Conservation (phyloP, 2,113 vertebrate species). For the Anoplopoma fimbria region DNA sequence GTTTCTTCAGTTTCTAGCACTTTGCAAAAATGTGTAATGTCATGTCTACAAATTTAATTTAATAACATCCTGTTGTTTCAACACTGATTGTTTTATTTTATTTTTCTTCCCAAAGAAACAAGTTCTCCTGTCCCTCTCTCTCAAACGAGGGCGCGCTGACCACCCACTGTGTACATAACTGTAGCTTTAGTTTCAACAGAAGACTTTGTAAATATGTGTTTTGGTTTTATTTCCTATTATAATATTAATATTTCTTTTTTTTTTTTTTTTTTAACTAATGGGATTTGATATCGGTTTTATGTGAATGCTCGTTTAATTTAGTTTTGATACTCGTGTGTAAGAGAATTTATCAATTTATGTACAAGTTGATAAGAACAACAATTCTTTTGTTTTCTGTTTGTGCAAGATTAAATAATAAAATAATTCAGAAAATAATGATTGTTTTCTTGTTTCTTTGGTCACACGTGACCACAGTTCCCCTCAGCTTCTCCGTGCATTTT, state of each 20-base stretch:
- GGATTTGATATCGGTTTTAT: conserved; percentile 71
- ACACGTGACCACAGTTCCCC: not conserved
- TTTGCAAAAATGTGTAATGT: not conserved
- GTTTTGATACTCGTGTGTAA: conserved; percentile 70
- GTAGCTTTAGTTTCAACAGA: conserved; percentile 51
- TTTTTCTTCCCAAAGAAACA: conserved; percentile 55
- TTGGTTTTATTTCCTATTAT: conserved; percentile 61
- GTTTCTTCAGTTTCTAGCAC: not conserved
- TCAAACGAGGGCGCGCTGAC: conserved; percentile 38
- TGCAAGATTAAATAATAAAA: conserved; percentile 74
- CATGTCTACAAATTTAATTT: not conserved
- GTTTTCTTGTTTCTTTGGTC: not conserved
- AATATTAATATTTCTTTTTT: conserved; percentile 72
- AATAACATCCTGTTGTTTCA: conserved; percentile 50
- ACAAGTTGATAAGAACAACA: conserved; percentile 68
- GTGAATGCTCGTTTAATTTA: conserved; percentile 65
- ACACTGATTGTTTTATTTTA: conserved; percentile 2
- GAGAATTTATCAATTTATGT: conserved; percentile 58
- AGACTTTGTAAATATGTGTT: conserved; percentile 75
- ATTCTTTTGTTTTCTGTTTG: conserved; percentile 64
- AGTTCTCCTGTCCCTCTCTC: conserved; percentile 70
- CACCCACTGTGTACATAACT: conserved; percentile 67
- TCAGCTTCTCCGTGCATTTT: not conserved
- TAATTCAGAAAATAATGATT: conserved; percentile 38
- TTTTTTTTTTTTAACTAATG: conserved; percentile 75